phyloP scores from a whole-genome alignment of 2,797 vertebrate species.

The Megaceryle alcyon region DNA sequence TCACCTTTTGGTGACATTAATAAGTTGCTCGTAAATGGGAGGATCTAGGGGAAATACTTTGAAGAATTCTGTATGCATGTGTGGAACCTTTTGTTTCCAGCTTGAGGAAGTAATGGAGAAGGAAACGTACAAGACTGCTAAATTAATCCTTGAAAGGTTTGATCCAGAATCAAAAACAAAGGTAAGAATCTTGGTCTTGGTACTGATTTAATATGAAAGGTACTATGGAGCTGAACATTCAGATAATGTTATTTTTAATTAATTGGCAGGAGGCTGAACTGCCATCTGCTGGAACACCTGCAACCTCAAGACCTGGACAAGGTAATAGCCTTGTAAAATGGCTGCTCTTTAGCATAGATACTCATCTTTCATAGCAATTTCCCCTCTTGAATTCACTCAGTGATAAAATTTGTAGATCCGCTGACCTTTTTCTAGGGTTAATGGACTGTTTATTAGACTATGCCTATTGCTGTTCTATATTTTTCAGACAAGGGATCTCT shows the following conservation, averaged over 20 bases:
- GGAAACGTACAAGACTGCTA: slow-evolving; percentile 98
- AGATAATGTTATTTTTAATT: slow-evolving; percentile 66
- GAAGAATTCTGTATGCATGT: slow-evolving; percentile 13
- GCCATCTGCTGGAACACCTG: slow-evolving; percentile 81
- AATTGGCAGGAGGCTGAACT: slow-evolving; percentile 87
- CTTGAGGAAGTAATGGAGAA: slow-evolving; percentile 99
- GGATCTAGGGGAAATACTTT: neutral
- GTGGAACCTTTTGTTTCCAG: slow-evolving; percentile 78
- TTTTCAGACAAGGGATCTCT: slow-evolving; percentile 1
- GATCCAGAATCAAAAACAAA: slow-evolving; percentile 92
- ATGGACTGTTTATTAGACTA: slow-evolving; percentile 36
- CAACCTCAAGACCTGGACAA: slow-evolving; percentile 93
- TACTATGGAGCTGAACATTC: slow-evolving; percentile 16
- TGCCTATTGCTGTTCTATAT: neutral
- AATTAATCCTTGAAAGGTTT: slow-evolving; percentile 98
- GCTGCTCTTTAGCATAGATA: slow-evolving; percentile 73
- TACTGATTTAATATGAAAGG: slow-evolving; percentile 51
- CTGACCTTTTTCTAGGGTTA: slow-evolving; percentile 43
- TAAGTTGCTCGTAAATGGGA: slow-evolving; percentile 36
- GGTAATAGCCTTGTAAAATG: slow-evolving; percentile 82
- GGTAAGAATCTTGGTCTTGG: slow-evolving; percentile 78
- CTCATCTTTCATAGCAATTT: slow-evolving; percentile 65
- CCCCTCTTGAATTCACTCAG: neutral
- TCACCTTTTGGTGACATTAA: slow-evolving; percentile 13
- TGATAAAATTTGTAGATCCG: slow-evolving; percentile 38